Evolutionary conservation across 2,888 invertebrate genomes (phyloP).

Genomic region (Drosophila vallismaia): DNA sequence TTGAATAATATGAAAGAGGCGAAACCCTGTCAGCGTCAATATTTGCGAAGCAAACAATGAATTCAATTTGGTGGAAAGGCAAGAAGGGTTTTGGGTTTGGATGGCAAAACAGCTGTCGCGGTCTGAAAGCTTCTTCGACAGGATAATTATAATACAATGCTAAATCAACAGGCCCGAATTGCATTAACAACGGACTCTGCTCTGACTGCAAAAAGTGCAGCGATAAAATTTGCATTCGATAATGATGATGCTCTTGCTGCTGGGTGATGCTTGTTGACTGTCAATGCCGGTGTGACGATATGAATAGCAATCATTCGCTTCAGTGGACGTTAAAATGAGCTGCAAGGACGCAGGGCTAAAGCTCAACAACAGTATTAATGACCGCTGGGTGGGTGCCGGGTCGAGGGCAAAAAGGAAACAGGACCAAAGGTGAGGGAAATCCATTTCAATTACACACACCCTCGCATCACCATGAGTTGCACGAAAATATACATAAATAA

Average conservation of each 20-base stretch:
- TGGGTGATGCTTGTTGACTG: constrained; percentile 46
- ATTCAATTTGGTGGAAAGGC: constrained; percentile 36
- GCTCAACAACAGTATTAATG: constrained; percentile 69
- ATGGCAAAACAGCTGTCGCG: constrained; percentile 8
- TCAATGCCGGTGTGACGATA: constrained; percentile 54
- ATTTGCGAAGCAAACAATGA: constrained; percentile 32
- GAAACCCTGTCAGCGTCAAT: constrained; percentile 24
- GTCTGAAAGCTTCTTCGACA: background rate
- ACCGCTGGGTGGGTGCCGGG: constrained; percentile 24
- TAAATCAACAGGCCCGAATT: constrained; percentile 18
- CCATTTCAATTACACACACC: constrained; percentile 58
- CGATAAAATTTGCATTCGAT: constrained; percentile 76
- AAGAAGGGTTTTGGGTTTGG: background rate
- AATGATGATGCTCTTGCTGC: constrained; percentile 62
- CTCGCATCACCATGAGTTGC: constrained; percentile 59
- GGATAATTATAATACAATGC: constrained; percentile 28
- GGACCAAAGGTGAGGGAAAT: constrained; percentile 4
- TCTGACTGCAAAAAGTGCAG: constrained; percentile 22
- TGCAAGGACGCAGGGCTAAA: constrained; percentile 50
- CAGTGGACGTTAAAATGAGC: constrained; percentile 70
- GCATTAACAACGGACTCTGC: constrained; percentile 19
- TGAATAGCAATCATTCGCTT: constrained; percentile 80
- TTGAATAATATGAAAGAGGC: constrained; percentile 14
- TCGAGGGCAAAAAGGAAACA: constrained; percentile 14
- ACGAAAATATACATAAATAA: constrained; percentile 72